Evolutionary conservation across 2,797 vertebrate genomes (phyloP).

Genomic region (Helicolenus hilgendorfi): DNA sequence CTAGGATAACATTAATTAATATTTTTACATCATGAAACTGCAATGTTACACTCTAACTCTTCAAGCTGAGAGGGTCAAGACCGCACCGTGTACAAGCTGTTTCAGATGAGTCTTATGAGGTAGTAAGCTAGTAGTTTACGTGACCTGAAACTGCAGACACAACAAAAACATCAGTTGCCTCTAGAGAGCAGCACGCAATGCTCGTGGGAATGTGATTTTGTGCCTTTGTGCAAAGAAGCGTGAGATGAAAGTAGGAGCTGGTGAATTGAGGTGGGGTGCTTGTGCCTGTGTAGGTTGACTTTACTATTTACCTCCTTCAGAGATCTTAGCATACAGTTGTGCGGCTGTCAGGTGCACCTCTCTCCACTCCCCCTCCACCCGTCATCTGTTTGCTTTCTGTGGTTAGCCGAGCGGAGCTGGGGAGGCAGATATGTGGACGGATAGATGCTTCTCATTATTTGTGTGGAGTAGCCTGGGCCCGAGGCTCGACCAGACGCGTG

Average conservation of each 20-base stretch:
- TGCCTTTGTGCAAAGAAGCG: conserved; percentile 68
- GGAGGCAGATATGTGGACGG: conserved; percentile 60
- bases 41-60: not conserved
- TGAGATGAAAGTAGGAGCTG: conserved; percentile 61
- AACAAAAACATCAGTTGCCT: conserved; percentile 64
- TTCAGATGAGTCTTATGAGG: not conserved
- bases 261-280: conserved; percentile 41
- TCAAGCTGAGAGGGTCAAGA: not conserved
- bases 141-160: conserved; percentile 55
- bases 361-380: not conserved
- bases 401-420: conserved; percentile 64
- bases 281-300: conserved; percentile 62
- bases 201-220: conserved; percentile 65
- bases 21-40: not conserved
- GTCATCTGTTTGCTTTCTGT: conserved; percentile 80
- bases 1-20: not conserved
- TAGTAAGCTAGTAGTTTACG: not conserved
- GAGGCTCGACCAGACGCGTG: conserved; percentile 67
- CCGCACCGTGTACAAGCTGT: not conserved
- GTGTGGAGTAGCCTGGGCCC: conserved; percentile 42
- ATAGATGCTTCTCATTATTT: conserved; percentile 73
- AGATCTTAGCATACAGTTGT: conserved; percentile 78
- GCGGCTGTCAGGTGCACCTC: conserved; percentile 72
- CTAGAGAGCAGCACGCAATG: conserved; percentile 57
- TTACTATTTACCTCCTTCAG: conserved; percentile 76